Base-by-base conservation (phyloP, 2,113 vertebrate species). In the Archocentrus centrarchus region DNA sequence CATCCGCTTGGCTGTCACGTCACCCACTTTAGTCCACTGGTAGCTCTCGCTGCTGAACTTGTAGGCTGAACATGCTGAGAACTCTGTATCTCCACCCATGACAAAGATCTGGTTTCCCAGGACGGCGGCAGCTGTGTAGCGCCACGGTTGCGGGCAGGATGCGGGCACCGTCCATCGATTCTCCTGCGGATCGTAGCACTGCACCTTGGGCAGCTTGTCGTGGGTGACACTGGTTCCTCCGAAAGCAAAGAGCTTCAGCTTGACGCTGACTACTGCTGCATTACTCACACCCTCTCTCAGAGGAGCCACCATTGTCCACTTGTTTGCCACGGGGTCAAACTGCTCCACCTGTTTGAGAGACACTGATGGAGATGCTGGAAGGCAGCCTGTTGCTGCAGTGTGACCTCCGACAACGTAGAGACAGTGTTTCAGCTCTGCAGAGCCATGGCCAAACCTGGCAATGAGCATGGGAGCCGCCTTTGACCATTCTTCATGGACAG, bases 321-420 rank as follows among this genome's bases (percentile, higher is more conserved):
- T 96, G 94, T 97, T 96, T 22, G 95, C 90, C 82, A 93, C 94
- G 0, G 97, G 97, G 88, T 97, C 96, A 27, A 96, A 97, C 89
- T 97, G 97, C 88, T 97, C 97, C 55, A 97, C 97, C 88, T 97
- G 97, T 83, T 97, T 97, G 37, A 97, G 95, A 0, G 97, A 97
- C 35, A 97, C 97, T 0, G 97, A 97, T 0, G 97, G 97, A 8
- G 97, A 97, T 10, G 97, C 97, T 1, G 97, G 96, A 39, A 96
- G 95, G 62, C 96, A 96, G 57, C 96, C 96, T 0, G 95, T 96
- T 5, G 95, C 96, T 3, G 97, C 96, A 0, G 97, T 97, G 90
- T 97, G 97, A 39, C 97, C 97, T 41, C 97, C 97, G 0, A 97
- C 96, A 5, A 96, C 96, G 15, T 97, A 97, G 47, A 97, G 92